Conservation (phyloP, 2,113 vertebrate species). For the Prolemur simus region DNA sequence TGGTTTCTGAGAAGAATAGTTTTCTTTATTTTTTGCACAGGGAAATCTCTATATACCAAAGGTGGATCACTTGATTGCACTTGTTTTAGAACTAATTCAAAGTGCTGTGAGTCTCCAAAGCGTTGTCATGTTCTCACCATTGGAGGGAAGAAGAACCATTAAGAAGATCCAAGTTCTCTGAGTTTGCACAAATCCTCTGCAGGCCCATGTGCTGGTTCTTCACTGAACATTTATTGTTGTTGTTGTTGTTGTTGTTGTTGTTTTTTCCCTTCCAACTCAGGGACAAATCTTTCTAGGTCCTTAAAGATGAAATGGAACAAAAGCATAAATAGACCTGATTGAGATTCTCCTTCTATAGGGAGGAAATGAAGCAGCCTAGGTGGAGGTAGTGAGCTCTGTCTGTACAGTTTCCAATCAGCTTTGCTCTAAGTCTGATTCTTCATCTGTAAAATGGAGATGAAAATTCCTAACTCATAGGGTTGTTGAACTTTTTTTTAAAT, state of each 20-base stretch:
- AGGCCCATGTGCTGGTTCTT: background rate
- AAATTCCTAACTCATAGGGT: background rate
- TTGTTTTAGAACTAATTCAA: background rate
- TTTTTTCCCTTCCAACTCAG: background rate
- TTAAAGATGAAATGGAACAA: background rate
- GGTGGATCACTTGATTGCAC: background rate
- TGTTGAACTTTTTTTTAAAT: background rate
- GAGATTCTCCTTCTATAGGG: background rate
- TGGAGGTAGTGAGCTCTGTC: background rate
- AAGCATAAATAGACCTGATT: background rate
- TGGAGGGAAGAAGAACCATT: background rate
- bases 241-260: too few species aligned
- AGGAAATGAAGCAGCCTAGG: background rate
- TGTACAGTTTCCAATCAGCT: background rate
- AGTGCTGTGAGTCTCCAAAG: background rate
- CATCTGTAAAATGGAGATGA: background rate
- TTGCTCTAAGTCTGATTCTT: background rate
- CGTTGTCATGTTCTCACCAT: background rate
- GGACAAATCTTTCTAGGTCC: background rate
- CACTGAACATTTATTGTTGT: background rate
- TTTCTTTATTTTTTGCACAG: slow-evolving; percentile 64
- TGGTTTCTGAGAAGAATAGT: slow-evolving; percentile 51
- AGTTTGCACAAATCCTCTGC: background rate
- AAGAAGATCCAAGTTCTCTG: background rate
- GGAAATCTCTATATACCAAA: background rate